Percentiles rank a stretch among this genome's conserved stretches.
These are phyloP conservation scores for Bombus vancouverensis DNA, from an alignment of 1,140 invertebrate genomes.

Conservation along the genomic window DNA sequence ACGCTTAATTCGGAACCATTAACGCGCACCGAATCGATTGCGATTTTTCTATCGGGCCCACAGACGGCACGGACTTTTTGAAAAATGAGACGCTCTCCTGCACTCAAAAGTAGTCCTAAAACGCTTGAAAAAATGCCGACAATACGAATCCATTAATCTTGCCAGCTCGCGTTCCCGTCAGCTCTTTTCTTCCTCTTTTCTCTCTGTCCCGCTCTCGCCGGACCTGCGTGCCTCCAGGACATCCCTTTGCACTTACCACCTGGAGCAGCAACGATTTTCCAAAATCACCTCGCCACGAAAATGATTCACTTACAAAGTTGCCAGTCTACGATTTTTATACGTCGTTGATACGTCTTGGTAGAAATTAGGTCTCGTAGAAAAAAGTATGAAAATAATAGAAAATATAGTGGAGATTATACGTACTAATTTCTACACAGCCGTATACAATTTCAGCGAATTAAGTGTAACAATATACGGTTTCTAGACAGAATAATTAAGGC, in stretches of 20 bases:
- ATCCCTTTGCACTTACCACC: conserved; percentile 74
- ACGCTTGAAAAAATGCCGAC: conserved; percentile 76
- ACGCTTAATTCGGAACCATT: conserved; percentile 73
- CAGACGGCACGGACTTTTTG: conserved; percentile 68
- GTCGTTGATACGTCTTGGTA: background rate
- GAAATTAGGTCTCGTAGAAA: background rate
- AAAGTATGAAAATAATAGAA: background rate
- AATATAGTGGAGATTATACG: background rate
- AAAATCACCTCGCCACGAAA: conserved; percentile 5
- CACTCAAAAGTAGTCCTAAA: conserved; percentile 76
- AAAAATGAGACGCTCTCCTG: conserved; percentile 74
- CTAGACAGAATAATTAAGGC: conserved; percentile 14
- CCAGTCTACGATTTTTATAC: background rate
- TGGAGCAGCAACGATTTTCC: conserved; percentile 61
- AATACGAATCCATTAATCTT: conserved; percentile 78
- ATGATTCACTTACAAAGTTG: conserved; percentile 2
- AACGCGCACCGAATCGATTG: conserved; percentile 72
- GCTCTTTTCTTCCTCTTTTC: conserved; percentile 63
- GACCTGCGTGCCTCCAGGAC: conserved; percentile 64
- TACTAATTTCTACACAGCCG: background rate
- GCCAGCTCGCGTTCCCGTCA: conserved; percentile 57
- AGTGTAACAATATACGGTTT: background rate
- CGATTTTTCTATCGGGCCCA: conserved; percentile 64
- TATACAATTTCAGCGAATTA: background rate
- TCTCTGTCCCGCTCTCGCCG: conserved; percentile 36